Evolutionary conservation across 2,888 invertebrate genomes (phyloP).

Genomic region (Epistrophella euchroma): DNA sequence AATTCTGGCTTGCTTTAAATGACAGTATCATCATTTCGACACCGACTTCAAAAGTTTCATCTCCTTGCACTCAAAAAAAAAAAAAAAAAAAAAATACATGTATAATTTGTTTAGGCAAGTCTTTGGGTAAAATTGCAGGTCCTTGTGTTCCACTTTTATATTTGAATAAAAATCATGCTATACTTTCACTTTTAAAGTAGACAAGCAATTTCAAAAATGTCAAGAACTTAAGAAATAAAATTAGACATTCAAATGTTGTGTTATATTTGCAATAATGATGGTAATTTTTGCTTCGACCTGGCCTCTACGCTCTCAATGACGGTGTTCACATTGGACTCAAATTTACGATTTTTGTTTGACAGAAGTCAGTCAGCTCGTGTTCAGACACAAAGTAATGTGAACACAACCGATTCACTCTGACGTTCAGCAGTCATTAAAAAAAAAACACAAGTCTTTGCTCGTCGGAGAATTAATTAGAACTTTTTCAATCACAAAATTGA

Average conservation of each 20-base stretch:
- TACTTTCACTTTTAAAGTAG: conserved; percentile 19
- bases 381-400: too few species aligned
- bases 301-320: too few species aligned
- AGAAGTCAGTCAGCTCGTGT: too few species aligned
- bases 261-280: not conserved
- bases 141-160: conserved; percentile 7
- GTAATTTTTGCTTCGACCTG: not conserved
- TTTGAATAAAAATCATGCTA: conserved; percentile 24
- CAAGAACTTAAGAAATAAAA: not conserved
- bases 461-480: too few species aligned
- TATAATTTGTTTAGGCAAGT: conserved; percentile 1
- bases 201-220: not conserved
- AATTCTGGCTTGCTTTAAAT: not conserved
- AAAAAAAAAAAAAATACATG: not conserved
- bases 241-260: conserved; percentile 6
- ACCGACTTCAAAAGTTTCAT: conserved; percentile 26
- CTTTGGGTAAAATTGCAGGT: conserved; percentile 8
- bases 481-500: too few species aligned
- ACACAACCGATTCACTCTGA: too few species aligned
- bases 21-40: conserved; percentile 31
- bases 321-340: too few species aligned
- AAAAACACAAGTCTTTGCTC: too few species aligned
- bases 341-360: too few species aligned
- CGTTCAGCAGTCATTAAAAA: too few species aligned
- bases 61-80: not conserved